phyloP scores from a whole-genome alignment of 2,113 vertebrate genomes.

The Columba livia region DNA sequence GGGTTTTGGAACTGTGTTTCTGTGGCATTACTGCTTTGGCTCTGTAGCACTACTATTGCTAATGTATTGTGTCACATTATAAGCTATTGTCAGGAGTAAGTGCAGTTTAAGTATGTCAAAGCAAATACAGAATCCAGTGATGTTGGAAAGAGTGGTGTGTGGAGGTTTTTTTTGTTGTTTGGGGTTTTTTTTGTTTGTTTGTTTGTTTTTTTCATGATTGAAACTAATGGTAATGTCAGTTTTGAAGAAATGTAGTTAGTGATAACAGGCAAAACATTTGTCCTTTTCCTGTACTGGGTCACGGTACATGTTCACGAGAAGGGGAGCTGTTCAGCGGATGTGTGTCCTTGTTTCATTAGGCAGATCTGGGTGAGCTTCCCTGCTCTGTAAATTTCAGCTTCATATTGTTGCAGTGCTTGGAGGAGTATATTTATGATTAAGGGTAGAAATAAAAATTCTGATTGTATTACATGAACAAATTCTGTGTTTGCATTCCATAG shows the following conservation, averaged over 20 bases:
- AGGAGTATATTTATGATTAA: neutral
- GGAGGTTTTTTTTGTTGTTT: no score
- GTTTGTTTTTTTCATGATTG: neutral
- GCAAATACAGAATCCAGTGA: neutral
- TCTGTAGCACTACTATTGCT: neutral
- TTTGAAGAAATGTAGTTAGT: neutral
- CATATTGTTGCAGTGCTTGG: neutral
- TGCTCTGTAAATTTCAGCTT: neutral
- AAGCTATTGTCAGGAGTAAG: neutral
- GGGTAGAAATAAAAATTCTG: neutral
- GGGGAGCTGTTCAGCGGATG: neutral
- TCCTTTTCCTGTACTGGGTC: neutral
- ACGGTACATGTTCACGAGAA: neutral
- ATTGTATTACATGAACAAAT: neutral
- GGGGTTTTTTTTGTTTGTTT: no score
- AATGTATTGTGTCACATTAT: neutral
- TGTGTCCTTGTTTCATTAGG: neutral
- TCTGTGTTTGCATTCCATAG: neutral
- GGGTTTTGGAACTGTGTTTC: neutral
- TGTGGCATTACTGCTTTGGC: neutral
- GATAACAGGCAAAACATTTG: neutral
- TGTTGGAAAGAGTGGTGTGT: neutral
- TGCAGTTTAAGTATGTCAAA: neutral
- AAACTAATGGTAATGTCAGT: neutral
- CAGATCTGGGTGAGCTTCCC: neutral